Evolutionary conservation across 2,797 vertebrate genomes (phyloP).

Genomic region (Tamandua tetradactyla): DNA sequence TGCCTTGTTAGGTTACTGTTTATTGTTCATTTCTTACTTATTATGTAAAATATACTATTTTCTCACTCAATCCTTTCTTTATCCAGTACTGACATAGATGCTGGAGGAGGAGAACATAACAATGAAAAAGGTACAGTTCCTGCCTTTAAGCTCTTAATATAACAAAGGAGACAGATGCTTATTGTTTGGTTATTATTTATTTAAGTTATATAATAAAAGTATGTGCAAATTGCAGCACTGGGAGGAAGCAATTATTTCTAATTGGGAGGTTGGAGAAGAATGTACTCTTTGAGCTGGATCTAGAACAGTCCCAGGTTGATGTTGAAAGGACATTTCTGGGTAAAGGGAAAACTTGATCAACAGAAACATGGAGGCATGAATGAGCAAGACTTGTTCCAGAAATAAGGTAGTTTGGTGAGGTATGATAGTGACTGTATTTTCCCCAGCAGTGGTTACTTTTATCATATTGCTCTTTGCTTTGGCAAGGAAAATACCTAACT

Average conservation of each 20-base stretch:
- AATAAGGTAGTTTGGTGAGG: background rate
- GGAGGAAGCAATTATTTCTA: conserved; percentile 36
- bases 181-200: conserved; percentile 50
- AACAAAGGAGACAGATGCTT: conserved; percentile 27
- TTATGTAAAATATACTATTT: background rate
- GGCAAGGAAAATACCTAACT: background rate
- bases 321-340: background rate
- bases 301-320: background rate
- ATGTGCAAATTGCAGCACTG: background rate
- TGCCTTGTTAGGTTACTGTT: background rate
- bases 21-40: background rate
- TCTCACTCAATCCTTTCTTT: background rate
- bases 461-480: background rate
- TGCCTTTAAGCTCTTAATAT: conserved; percentile 4
- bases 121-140: background rate
- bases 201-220: conserved; percentile 22
- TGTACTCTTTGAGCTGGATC: conserved; percentile 26
- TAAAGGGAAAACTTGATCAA: background rate
- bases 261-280: background rate
- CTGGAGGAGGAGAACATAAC: background rate
- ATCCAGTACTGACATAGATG: background rate
- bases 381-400: background rate
- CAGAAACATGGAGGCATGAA: background rate
- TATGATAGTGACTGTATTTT: background rate
- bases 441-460: background rate